phyloP scores from a whole-genome alignment of 2,797 vertebrate species.

The Chelidonichthys spinosus region DNA sequence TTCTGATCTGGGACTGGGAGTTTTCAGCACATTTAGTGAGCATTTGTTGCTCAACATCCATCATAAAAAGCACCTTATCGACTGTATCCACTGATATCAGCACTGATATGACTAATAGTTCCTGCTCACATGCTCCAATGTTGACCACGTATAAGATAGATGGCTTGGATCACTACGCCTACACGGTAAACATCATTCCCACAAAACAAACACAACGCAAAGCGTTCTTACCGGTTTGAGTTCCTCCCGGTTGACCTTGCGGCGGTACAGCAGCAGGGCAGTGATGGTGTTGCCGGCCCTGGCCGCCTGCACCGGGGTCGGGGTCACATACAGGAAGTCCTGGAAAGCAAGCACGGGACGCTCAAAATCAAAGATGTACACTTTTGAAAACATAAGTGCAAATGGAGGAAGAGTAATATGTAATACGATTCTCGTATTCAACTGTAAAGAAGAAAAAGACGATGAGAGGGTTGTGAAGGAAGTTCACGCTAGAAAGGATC shows the following conservation, averaged over 20 bases:
- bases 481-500: too few relatives aligned
- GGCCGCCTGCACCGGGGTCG: conserved; percentile 90
- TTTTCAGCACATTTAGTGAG: not conserved
- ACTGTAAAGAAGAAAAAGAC: too few relatives aligned
- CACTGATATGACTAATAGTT: not conserved
- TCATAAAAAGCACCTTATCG: not conserved
- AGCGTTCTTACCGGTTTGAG: conserved; percentile 88
- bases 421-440: not conserved
- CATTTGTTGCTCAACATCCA: not conserved
- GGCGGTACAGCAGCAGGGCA: conserved; percentile 90
- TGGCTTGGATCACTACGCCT: too few relatives aligned
- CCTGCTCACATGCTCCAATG: not conserved
- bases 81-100: not conserved
- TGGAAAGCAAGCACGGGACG: conserved; percentile 48
- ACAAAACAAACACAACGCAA: not conserved
- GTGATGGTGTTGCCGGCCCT: conserved; percentile 94
- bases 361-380: not conserved
- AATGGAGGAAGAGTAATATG: not conserved
- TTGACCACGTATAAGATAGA: not conserved
- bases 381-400: not conserved
- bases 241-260: conserved; percentile 92
- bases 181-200: not conserved
- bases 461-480: too few relatives aligned
- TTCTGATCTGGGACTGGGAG: too few relatives aligned
- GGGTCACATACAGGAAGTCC: conserved; percentile 90